Base-by-base conservation (phyloP, 2,888 invertebrate genomes). In the Salpingus planirostris region DNA sequence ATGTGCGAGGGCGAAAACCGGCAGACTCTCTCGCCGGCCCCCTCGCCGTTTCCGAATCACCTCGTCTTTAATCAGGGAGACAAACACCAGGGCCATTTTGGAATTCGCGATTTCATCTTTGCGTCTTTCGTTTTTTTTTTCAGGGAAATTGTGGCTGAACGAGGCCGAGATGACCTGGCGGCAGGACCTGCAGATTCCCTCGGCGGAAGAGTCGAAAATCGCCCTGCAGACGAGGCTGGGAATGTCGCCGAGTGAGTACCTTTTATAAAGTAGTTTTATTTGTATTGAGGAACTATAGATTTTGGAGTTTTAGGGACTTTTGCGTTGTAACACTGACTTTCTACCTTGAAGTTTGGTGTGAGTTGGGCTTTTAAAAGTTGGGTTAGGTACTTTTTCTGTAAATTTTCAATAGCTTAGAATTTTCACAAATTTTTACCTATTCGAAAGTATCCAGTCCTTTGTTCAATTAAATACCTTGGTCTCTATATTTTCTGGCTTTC, bases 121-220 rank as follows among this genome's bases (percentile, higher is more conserved):
- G n/a, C n/a, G n/a, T n/a, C n/a, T n/a, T n/a, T n/a, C n/a, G n/a
- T 18, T 18, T 18, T 18, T 38, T 47, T 43, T 62, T 60, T 22
- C 60, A 68, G 68, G 66, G 36, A 67, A 67, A 57, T 50, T 66
- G 52, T 68, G 68, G 68, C 46, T 65, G 46, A 66, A 59, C 46
- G 67, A 66, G 36, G 5, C 18, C 26, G 65, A 66, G 36, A 61
- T 65, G 49, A 59, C 62, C 32, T 68, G 68, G 68, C 54, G 67
- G 46, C 58, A 59, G 31, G 67, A 65, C 36, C 55, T 62, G 45
- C 64, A 63, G 36, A 45, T 63, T 32, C 62, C 64, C 33, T 53
- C 63, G 10, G 55, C 55, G 33, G 67, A 67, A 42, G 67, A 67
- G 39, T 62, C 64, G 24, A 67, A 65, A 54, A 55, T 64, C 30